A percentile compares a stretch with the other conserved stretches of the same genome.
Evolutionary conservation across 2,888 invertebrate species (phyloP).

Genomic region (Hirtodrosophila trivittata): DNA sequence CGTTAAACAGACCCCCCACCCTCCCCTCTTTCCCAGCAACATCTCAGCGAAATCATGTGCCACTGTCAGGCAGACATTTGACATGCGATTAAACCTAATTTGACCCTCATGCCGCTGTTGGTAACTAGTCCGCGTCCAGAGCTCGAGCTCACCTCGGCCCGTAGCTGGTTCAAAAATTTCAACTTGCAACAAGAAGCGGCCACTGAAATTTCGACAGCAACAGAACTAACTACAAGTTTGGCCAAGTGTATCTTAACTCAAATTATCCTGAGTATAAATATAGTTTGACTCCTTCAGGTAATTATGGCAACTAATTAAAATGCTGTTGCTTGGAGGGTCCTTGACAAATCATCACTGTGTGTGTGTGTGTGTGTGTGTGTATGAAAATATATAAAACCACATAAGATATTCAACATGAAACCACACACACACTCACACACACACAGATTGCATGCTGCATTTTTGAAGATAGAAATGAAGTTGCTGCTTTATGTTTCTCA

Average conservation of each 20-base stretch:
- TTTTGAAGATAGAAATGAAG: too few species aligned
- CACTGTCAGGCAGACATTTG: constrained; percentile 66
- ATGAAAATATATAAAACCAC: too few species aligned
- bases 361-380: too few species aligned
- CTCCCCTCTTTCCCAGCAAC: background rate
- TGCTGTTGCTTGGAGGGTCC: too few species aligned
- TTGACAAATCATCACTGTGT: too few species aligned
- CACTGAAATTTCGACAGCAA: background rate
- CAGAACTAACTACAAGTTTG: background rate
- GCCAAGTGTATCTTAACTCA: too few species aligned
- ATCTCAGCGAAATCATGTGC: constrained; percentile 19
- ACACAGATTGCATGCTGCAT: background rate
- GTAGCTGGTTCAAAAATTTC: background rate
- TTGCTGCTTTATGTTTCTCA: too few species aligned
- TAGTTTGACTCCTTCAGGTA: too few species aligned
- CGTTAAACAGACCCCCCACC: constrained; percentile 8
- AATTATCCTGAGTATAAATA: too few species aligned
- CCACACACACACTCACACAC: background rate
- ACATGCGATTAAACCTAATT: constrained; percentile 68
- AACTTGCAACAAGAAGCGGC: constrained; percentile 5
- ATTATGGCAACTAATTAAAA: too few species aligned
- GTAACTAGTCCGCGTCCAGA: background rate
- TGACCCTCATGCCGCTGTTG: constrained; percentile 18
- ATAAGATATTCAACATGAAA: constrained; percentile 14
- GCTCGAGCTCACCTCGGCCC: background rate